These are phyloP conservation scores for Melanchra persicariae DNA, from an alignment of 2,888 invertebrate genomes.

Conservation along the genomic window DNA sequence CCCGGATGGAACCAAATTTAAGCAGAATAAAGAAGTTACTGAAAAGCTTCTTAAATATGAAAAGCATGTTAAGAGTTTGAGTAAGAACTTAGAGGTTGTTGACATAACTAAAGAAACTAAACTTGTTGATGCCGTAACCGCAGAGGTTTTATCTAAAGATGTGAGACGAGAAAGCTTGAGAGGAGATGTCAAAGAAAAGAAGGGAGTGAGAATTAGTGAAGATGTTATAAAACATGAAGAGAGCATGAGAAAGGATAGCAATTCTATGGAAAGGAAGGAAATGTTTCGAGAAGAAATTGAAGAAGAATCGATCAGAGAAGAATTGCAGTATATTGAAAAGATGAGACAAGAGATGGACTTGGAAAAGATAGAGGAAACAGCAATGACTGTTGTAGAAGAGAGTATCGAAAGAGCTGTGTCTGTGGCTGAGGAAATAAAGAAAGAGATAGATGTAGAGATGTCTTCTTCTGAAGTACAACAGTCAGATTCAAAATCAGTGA, in stretches of 20 bases:
- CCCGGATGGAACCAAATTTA: slow-evolving; percentile 71
- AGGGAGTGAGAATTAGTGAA: slow-evolving; percentile 36
- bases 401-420: slow-evolving; percentile 82
- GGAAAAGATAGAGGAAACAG: slow-evolving; percentile 80
- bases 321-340: slow-evolving; percentile 67
- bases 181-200: slow-evolving; percentile 25
- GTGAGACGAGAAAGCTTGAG: slow-evolving; percentile 31
- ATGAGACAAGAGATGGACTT: slow-evolving; percentile 76
- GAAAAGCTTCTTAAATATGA: slow-evolving; percentile 48
- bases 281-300: slow-evolving; percentile 57
- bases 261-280: slow-evolving; percentile 52
- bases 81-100: slow-evolving; percentile 44
- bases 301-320: slow-evolving; percentile 63
- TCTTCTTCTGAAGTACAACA: slow-evolving; percentile 24
- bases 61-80: slow-evolving; percentile 48
- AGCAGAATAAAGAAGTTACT: slow-evolving; percentile 54
- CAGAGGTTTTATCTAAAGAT: slow-evolving; percentile 36
- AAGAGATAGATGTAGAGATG: slow-evolving; percentile 77
- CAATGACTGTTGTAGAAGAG: slow-evolving; percentile 78
- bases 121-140: slow-evolving; percentile 11
- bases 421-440: slow-evolving; percentile 80
- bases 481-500: slow-evolving; percentile 35
- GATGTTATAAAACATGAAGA: slow-evolving; percentile 28
- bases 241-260: slow-evolving; percentile 48
- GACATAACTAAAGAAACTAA: slow-evolving; percentile 53